Evolutionary conservation across 2,888 invertebrate species (phyloP).

Genomic region (Ptychoptera contaminata): DNA sequence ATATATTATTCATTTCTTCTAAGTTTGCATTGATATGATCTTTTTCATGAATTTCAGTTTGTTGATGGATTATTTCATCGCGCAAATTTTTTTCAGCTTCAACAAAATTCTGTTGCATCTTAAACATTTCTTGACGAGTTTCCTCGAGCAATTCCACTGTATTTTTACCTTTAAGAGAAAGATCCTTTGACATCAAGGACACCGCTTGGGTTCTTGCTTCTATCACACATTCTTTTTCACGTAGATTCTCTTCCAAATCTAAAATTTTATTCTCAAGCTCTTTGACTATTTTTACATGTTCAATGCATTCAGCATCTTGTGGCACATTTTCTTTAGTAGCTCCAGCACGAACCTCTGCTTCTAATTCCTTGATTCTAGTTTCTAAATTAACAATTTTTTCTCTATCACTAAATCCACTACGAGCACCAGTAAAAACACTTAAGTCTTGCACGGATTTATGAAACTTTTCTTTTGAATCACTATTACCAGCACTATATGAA

Average conservation of each 20-base stretch:
- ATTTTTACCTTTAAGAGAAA: constrained; percentile 42
- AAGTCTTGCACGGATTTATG: too few relatives aligned
- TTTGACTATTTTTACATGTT: constrained; percentile 11
- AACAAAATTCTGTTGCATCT: constrained; percentile 65
- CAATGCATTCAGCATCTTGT: constrained; percentile 11
- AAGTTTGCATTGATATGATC: constrained; percentile 38
- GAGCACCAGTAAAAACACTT: too few relatives aligned
- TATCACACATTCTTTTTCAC: constrained; percentile 70
- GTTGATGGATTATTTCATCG: constrained; percentile 42
- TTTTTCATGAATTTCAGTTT: constrained; percentile 38
- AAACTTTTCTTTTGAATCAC: too few relatives aligned
- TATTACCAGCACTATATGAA: constrained; percentile 5
- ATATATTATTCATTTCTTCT: constrained; percentile 38
- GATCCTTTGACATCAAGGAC: constrained; percentile 56
- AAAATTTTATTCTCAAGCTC: constrained; percentile 34
- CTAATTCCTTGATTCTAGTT: constrained; percentile 22
- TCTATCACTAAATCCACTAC: neutral
- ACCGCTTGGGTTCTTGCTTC: constrained; percentile 66
- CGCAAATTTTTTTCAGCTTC: constrained; percentile 54
- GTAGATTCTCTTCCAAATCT: constrained; percentile 68
- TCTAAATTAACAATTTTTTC: constrained; percentile 15
- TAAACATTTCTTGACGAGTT: constrained; percentile 62
- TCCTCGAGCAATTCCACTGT: constrained; percentile 60
- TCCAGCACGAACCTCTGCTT: constrained; percentile 9
- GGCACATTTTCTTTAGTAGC: constrained; percentile 9